phyloP scores from a whole-genome alignment of 2,113 vertebrate species.

The Promerops cafer region DNA sequence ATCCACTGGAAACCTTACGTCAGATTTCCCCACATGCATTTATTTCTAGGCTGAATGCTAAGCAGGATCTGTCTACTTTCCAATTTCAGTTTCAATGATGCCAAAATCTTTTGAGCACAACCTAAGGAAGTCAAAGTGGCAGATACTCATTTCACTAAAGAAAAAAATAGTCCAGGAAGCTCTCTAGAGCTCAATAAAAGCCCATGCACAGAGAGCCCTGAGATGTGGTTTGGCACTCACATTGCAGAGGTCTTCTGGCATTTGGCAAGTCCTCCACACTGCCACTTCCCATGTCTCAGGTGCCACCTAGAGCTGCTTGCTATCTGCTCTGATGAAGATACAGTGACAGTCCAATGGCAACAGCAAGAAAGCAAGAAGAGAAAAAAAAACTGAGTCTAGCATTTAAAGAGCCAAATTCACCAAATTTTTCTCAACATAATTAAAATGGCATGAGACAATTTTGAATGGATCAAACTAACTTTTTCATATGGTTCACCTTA shows the following conservation, averaged over 20 bases:
- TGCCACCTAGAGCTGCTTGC: background rate
- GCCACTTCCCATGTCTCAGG: background rate
- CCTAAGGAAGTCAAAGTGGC: background rate
- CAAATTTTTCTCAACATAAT: background rate
- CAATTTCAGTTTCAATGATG: background rate
- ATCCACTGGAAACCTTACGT: background rate
- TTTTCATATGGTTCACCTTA: background rate
- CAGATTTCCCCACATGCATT: background rate
- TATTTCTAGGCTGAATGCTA: background rate
- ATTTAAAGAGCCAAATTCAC: background rate
- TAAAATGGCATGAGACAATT: background rate
- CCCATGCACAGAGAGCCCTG: accelerated
- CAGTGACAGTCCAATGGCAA: background rate
- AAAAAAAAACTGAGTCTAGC: background rate
- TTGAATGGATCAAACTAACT: background rate
- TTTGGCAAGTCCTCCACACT: background rate
- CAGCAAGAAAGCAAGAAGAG: background rate
- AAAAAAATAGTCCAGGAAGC: background rate
- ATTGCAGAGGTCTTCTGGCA: background rate
- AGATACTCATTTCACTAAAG: background rate
- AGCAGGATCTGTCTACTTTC: background rate
- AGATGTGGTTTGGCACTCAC: background rate
- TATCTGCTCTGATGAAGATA: background rate
- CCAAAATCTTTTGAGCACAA: background rate
- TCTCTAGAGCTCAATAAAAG: background rate